Evolutionary conservation across 2,888 invertebrate species (phyloP).

Genomic region (Leptinotarsa rubiginosa): DNA sequence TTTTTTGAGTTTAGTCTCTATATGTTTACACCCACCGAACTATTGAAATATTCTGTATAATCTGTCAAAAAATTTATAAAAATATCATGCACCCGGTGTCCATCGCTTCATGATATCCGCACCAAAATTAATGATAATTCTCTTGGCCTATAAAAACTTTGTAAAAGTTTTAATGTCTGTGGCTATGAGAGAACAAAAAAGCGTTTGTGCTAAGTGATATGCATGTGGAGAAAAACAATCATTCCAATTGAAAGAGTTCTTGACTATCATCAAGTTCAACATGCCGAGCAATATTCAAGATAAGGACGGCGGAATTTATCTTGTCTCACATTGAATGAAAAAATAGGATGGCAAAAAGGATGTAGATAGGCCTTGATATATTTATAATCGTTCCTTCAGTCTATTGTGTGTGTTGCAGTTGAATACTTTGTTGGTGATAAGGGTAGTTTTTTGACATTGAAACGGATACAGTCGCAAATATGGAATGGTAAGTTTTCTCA

Average conservation of each 20-base stretch:
- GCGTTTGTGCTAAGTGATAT: too few relatives aligned
- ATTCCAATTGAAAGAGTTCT: neutral
- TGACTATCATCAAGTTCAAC: constrained; percentile 1
- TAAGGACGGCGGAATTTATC: neutral
- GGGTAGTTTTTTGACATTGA: neutral
- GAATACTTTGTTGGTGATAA: constrained; percentile 23
- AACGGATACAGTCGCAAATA: neutral
- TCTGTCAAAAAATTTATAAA: too few relatives aligned
- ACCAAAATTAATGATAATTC: too few relatives aligned
- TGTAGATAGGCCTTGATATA: constrained; percentile 13
- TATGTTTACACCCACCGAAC: too few relatives aligned
- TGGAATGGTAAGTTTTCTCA: constrained; percentile 10
- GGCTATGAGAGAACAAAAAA: too few relatives aligned
- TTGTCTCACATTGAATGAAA: neutral
- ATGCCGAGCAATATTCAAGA: neutral
- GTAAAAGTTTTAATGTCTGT: too few relatives aligned
- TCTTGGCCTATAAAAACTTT: too few relatives aligned
- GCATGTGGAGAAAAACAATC: neutral
- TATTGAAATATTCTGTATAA: too few relatives aligned
- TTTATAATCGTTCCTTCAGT: constrained; percentile 18
- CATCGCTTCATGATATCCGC: too few relatives aligned
- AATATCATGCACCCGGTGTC: too few relatives aligned
- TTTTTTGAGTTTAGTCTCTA: too few relatives aligned
- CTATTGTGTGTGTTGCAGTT: constrained; percentile 9
- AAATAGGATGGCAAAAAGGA: constrained; percentile 15